phyloP scores from a whole-genome alignment of 1,140 invertebrate species.

The Lamellibrachia luymesi region DNA sequence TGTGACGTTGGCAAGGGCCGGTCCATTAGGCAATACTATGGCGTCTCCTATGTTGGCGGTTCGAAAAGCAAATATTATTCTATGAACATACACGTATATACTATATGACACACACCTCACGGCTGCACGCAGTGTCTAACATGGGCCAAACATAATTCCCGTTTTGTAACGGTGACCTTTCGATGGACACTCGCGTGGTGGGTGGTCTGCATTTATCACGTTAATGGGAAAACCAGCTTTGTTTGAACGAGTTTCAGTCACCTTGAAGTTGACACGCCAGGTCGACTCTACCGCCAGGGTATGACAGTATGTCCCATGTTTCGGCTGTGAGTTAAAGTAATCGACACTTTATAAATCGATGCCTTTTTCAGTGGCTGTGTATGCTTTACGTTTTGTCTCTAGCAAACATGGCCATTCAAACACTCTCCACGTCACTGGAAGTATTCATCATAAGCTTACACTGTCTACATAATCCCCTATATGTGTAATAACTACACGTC shows the following conservation, averaged over 20 bases:
- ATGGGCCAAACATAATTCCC: not conserved
- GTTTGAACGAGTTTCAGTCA: not conserved
- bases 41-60: no score
- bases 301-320: not conserved
- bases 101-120: not conserved
- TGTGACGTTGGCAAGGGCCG: not conserved
- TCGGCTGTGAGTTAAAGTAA: not conserved
- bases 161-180: not conserved
- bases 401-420: not conserved
- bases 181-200: not conserved
- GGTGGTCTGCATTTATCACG: not conserved
- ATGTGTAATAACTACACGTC: not conserved
- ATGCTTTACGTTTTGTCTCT: not conserved
- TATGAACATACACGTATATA: no score
- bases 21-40: not conserved
- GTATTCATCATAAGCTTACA: not conserved
- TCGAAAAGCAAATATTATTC: no score
- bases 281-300: not conserved
- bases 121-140: not conserved
- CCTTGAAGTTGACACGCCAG: not conserved
- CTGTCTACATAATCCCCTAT: not conserved
- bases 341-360: not conserved
- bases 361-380: not conserved
- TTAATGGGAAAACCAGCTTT: not conserved
- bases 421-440: not conserved